These are phyloP conservation scores for Acanthurus leucopareius DNA, from an alignment of 2,797 vertebrate genomes.

Conservation along the genomic window DNA sequence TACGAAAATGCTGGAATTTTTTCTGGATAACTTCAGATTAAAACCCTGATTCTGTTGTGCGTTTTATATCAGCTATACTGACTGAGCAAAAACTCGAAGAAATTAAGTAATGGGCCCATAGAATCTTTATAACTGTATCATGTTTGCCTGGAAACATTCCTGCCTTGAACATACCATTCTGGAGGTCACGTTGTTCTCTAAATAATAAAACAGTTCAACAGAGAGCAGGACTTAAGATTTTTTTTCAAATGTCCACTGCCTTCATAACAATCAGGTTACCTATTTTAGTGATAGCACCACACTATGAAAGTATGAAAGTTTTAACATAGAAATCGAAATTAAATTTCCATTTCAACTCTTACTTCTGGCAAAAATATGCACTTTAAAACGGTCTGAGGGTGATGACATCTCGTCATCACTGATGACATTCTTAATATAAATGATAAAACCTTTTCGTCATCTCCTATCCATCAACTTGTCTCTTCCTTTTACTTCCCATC, in stretches of 20 bases:
- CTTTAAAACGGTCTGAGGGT: slow-evolving; percentile 45
- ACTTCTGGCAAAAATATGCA: slow-evolving; percentile 45
- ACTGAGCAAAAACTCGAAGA: slow-evolving; percentile 12
- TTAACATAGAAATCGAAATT: slow-evolving; percentile 38
- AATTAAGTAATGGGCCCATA: neutral
- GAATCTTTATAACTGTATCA: neutral
- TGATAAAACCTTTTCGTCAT: slow-evolving; percentile 73
- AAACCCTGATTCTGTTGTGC: slow-evolving; percentile 2
- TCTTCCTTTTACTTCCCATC: slow-evolving; percentile 34
- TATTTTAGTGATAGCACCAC: neutral
- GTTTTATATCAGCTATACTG: slow-evolving; percentile 7
- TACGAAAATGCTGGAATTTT: neutral
- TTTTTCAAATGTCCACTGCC: slow-evolving; percentile 15
- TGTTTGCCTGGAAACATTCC: neutral
- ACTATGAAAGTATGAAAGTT: slow-evolving; percentile 28
- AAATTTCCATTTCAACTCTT: slow-evolving; percentile 45
- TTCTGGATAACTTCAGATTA: slow-evolving; percentile 45
- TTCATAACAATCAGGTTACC: slow-evolving; percentile 10
- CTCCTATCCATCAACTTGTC: slow-evolving; percentile 39
- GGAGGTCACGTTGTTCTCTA: neutral
- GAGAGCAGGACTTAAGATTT: slow-evolving; percentile 5
- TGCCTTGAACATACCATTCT: neutral
- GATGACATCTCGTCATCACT: slow-evolving; percentile 68
- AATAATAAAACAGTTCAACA: slow-evolving; percentile 10
- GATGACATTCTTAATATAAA: slow-evolving; percentile 58